phyloP scores from a whole-genome alignment of 2,888 invertebrate species.

The Zelleria hepariella region DNA sequence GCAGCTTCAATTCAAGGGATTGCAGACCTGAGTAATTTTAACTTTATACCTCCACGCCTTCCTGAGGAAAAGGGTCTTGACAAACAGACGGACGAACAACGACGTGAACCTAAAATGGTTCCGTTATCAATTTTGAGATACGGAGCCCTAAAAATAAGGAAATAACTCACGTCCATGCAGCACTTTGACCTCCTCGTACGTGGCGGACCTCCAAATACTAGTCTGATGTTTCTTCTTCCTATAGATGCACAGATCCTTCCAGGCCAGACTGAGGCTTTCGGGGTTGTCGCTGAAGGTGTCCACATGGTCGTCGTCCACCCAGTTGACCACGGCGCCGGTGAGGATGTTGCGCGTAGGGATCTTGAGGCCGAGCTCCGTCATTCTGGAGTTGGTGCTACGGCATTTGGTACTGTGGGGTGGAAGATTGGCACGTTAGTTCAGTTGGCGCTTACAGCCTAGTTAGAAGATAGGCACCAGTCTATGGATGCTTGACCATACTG shows the following conservation, averaged over 20 bases:
- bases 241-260: conserved; percentile 69
- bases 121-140: too few species aligned
- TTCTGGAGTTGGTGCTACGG: conserved; percentile 31
- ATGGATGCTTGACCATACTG: too few species aligned
- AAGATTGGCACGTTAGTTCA: conserved; percentile 4
- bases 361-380: conserved; percentile 40
- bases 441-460: background rate
- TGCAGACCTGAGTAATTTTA: too few species aligned
- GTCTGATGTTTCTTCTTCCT: conserved; percentile 58
- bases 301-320: conserved; percentile 28
- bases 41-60: too few species aligned
- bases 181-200: conserved; percentile 64
- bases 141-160: too few species aligned
- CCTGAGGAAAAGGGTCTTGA: too few species aligned
- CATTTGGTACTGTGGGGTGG: conserved; percentile 37
- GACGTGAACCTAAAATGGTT: too few species aligned
- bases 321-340: conserved; percentile 58
- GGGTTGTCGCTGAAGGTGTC: conserved; percentile 19
- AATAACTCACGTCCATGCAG: conserved; percentile 65
- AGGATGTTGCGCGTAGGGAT: conserved; percentile 57
- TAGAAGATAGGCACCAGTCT: too few species aligned
- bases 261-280: conserved; percentile 59
- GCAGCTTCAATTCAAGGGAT: too few species aligned
- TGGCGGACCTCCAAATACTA: conserved; percentile 62
- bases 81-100: too few species aligned